Base-by-base conservation (phyloP, 2,888 invertebrate species). In the Dermolepida albohirtum region DNA sequence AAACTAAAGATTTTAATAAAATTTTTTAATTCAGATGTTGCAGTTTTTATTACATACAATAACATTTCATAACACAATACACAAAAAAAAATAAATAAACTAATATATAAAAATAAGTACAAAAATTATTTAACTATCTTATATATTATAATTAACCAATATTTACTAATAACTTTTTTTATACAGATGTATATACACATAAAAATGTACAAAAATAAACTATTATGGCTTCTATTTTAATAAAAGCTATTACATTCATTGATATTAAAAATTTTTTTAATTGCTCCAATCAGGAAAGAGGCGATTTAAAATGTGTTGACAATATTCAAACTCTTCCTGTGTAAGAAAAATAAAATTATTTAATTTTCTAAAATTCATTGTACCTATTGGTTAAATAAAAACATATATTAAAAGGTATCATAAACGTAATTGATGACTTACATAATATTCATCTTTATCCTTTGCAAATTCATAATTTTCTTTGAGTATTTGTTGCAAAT, bases 361-460 rank as follows among this genome's bases (percentile, higher is more conserved):
- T 34, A 7, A 29, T 29, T 39, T 47, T 4, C 1, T 44, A 52
- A 64, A 44, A 17, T 43, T 39, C 44, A 47, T 16, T 59, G 39
- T 44, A 16, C n/a, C 7, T 11, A 22, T 22, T 2, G 4, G 22
- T 22, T 4, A 22, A 4, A 2, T 22, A 22, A 22, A 22, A 22
- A 22, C 22, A 22, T 2, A n/a, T n/a, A 22, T 4, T 22, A 22
- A 22, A 4, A 22, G 4, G 22, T 22, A 22, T 22, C 4, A 22
- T 22, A 22, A 22, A 22, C 22, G 4, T 11, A 10, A 44, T 16
- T 22, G 10, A 66, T 57, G 63, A 77, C 76, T 72, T 74, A 82
- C 83, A 74, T 73, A 71, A 73, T 68, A 85, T 74, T 86, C 85
- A 22, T 84, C 85, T 66, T 84, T 84, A 49, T 82, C 83, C 29